Base-by-base conservation (phyloP, 1,140 invertebrate species). In the Caenorhabditis elegans region DNA sequence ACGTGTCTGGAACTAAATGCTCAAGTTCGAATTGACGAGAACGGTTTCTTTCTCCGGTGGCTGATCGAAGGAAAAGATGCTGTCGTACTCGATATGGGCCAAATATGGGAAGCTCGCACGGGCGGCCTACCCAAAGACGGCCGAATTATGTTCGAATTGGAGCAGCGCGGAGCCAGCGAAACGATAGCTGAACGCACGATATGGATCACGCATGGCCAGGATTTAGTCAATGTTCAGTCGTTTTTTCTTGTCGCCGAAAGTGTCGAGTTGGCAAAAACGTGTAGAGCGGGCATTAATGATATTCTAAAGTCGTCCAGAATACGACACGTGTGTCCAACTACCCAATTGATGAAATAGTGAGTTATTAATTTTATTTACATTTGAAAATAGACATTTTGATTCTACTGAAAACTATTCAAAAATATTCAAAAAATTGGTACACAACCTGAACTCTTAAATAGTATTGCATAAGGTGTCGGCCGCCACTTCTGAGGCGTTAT, bases 41-140 rank as follows among this genome's bases (percentile, higher is more conserved):
- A 95, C 92, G 97, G 96, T 53, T 99, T 98, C 92, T 99, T 98
- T 91, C 95, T 99, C 84, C 97, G 96, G 90, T 99, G 96, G 97
- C 97, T 98, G 91, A 96, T 95, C 89, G 96, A 98, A 85, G 94
- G 94, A 82, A 93, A 93, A 92, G 96, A 98, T 91, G 86, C 87
- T 8, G 79, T 79, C 6, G 80, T 88, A 24, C 51, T 88, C 43
- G 87, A 88, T 80, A 70, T 88, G 46, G 85, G 75, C 3, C 48
- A 88, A 79, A 78, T 88, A 4, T 89, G 88, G 88, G 88, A 89
- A 31, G 88, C 86, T 3, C 78, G 86, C 31, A 78, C 86, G 8
- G 85, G 77, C n/a, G 82, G 85, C 13, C 75, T 76, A 1, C 76
- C 83, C 51, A 87, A 97, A 94, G 96, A 99, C 90, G 92, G 93